phyloP scores from a whole-genome alignment of 2,888 invertebrate species.

The Onthophagus sagittarius region DNA sequence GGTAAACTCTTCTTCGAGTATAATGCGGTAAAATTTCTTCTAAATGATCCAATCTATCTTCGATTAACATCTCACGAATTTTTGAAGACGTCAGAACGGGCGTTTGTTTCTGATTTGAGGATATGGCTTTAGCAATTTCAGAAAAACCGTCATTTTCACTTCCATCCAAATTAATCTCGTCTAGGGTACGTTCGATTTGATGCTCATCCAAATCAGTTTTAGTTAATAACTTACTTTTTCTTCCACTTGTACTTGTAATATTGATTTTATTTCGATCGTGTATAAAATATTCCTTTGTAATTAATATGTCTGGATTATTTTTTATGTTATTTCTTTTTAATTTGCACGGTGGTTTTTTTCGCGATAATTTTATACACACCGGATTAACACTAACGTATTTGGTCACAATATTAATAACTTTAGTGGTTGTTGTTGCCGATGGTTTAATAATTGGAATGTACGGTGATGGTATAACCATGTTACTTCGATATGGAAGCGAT shows the following conservation, averaged over 20 bases:
- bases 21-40: slow-evolving; percentile 45
- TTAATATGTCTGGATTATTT: slow-evolving; percentile 33
- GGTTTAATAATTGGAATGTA: slow-evolving; percentile 35
- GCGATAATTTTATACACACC: slow-evolving; percentile 43
- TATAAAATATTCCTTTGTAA: slow-evolving; percentile 43
- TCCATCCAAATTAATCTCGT: slow-evolving; percentile 25
- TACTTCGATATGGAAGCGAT: slow-evolving; percentile 40
- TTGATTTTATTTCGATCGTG: slow-evolving; percentile 20
- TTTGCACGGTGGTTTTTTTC: slow-evolving; percentile 31
- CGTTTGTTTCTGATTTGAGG: slow-evolving; percentile 29
- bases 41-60: slow-evolving; percentile 44
- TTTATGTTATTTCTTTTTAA: slow-evolving; percentile 24
- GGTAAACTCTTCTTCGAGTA: slow-evolving; percentile 40
- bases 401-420: slow-evolving; percentile 43
- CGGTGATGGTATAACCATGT: slow-evolving; percentile 36
- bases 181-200: background rate
- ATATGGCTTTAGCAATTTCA: slow-evolving; percentile 20
- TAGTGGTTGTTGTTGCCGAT: slow-evolving; percentile 41
- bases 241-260: background rate
- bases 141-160: slow-evolving; percentile 30
- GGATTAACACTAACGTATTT: slow-evolving; percentile 44
- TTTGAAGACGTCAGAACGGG: slow-evolving; percentile 33
- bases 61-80: slow-evolving; percentile 42
- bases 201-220: background rate
- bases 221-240: slow-evolving; percentile 15